Base-by-base conservation (phyloP, 2,888 invertebrate species). In the Melikaiella ostensackeni region DNA sequence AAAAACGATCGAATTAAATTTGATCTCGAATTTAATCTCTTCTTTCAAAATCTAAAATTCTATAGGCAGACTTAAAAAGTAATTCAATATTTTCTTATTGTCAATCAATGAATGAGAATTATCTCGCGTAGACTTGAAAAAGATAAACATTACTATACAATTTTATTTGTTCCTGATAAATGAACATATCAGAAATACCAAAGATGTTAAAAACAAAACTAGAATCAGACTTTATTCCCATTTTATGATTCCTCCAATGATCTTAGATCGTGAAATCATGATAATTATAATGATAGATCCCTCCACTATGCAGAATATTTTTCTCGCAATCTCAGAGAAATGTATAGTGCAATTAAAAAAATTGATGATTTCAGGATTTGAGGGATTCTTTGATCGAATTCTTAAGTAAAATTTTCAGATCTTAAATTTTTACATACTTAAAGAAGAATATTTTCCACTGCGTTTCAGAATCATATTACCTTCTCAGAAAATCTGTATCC, bases 401-500 rank as follows among this genome's bases (percentile, higher is more conserved):
- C 5, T 42, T 16, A 9, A 42, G 42, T 1, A 13, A 42, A 16
- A 3, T 42, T 3, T 42, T 42, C 16, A 42, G 42, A 16, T 11
- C 9, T n/a, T 16, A 30, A 30, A 62, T 27, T 24, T 59, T 9
- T 16, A 64, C 24, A 27, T 21, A 21, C 42, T 35, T 64, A 16
- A n/a, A 50, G 46, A 50, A 19, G 46, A 70, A 70, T 46, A 30
- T 70, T 50, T 19, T n/a, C 24, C n/a, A 70, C 70, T 50, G 27
- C 21, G 33, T 70, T 30, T 9, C 70, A 70, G 27, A 70, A 27
- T 70, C 70, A 50, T 70, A n/a, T 70, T 70, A 50, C 70, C 11
- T 70, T 70, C 70, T 24, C n/a, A 50, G 46, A 70, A 50, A 70
- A 70, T 70, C 70, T 50, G 70, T 70, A 70, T 50, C 70, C 30